These are phyloP conservation scores for Alaudala cheleensis DNA, from an alignment of 2,113 vertebrate genomes.

Conservation along the genomic window DNA sequence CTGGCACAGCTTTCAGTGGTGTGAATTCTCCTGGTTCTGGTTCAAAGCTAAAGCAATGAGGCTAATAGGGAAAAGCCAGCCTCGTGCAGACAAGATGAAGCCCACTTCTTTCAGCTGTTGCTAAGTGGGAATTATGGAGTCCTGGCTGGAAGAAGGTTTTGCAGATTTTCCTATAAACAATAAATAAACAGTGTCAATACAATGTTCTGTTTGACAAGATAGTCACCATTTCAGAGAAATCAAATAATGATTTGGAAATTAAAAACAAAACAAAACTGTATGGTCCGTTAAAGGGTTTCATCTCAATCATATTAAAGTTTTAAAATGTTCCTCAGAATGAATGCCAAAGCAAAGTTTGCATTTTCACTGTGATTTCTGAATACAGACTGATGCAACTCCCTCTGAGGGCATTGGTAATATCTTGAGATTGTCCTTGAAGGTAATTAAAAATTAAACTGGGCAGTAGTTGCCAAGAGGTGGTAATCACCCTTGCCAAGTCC, in stretches of 20 bases:
- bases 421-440: neutral
- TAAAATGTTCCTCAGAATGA: neutral
- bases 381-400: neutral
- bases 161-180: neutral
- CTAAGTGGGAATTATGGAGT: neutral
- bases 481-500: neutral
- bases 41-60: neutral
- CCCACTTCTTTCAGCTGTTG: neutral
- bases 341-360: conserved; percentile 31
- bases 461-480: neutral
- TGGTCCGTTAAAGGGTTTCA: neutral
- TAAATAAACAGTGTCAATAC: neutral
- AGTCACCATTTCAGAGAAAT: neutral
- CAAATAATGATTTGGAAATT: neutral
- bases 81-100: neutral
- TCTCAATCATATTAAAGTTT: neutral
- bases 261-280: neutral
- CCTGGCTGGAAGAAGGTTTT: neutral
- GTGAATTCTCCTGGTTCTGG: neutral
- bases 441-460: conserved; percentile 49
- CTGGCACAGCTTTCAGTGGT: neutral
- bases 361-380: conserved; percentile 26
- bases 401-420: neutral
- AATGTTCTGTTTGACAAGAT: neutral
- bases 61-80: neutral